These are phyloP conservation scores for Glareola pratincola DNA, from an alignment of 2,113 vertebrate species.

Conservation along the genomic window DNA sequence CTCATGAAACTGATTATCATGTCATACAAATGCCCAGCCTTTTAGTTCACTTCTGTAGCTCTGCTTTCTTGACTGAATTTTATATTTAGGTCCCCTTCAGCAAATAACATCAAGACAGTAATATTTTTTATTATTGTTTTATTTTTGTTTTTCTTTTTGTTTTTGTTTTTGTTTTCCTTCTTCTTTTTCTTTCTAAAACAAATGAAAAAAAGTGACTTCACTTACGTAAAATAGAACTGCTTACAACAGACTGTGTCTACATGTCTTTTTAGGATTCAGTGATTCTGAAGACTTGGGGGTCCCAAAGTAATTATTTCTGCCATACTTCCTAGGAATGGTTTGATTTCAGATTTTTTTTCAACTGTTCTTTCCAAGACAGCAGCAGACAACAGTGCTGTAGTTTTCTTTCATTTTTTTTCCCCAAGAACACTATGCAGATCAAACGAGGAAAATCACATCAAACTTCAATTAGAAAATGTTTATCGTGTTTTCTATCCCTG, in stretches of 20 bases:
- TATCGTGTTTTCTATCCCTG: not conserved
- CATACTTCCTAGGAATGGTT: not conserved
- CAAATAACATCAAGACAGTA: not conserved
- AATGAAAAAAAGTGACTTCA: not conserved
- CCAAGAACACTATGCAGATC: not conserved
- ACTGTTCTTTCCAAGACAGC: not conserved
- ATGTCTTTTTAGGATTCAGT: not conserved
- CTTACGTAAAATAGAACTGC: not conserved
- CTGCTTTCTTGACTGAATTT: not conserved
- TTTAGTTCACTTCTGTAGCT: not conserved
- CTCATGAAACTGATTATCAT: not conserved
- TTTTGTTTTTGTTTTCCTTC: not conserved
- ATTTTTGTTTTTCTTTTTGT: not conserved
- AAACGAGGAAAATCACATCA: not conserved
- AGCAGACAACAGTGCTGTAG: not conserved
- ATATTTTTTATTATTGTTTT: not conserved
- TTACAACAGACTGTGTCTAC: not conserved
- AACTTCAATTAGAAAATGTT: not conserved
- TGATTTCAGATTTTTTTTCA: not conserved
- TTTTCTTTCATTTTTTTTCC: not conserved
- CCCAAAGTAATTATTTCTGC: not conserved
- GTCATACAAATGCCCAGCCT: not conserved
- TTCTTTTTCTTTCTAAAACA: not conserved
- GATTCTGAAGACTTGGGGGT: not conserved
- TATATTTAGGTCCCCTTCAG: not conserved